phyloP scores from a whole-genome alignment of 2,888 invertebrate species.

The Mesorhabditis spiculigera region DNA sequence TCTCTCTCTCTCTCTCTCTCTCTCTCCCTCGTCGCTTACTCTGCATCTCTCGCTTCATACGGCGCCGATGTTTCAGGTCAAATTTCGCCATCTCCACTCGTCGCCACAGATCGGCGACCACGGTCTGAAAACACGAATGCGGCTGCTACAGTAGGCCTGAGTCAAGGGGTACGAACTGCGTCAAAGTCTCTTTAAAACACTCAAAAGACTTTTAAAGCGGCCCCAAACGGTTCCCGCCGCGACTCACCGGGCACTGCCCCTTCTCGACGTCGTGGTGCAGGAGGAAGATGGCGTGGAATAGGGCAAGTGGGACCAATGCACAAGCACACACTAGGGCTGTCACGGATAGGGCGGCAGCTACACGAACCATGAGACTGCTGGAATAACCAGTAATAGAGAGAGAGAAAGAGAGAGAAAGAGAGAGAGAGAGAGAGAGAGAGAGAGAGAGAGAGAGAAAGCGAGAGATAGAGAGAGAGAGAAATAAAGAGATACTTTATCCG shows the following conservation, averaged over 20 bases:
- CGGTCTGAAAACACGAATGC: constrained; percentile 7
- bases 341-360: background rate
- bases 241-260: background rate
- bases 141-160: too few species aligned
- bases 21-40: background rate
- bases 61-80: background rate
- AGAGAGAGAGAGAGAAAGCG: too few species aligned
- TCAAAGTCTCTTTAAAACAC: too few species aligned
- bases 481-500: too few species aligned
- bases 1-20: too few species aligned
- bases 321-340: background rate
- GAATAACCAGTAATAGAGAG: too few species aligned
- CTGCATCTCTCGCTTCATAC: background rate
- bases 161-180: too few species aligned
- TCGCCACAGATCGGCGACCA: constrained; percentile 18
- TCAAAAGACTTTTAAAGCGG: too few species aligned
- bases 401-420: too few species aligned
- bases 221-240: too few species aligned
- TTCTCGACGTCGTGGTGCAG: background rate
- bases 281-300: background rate
- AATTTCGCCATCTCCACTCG: constrained; percentile 19
- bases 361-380: background rate
- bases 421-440: too few species aligned
- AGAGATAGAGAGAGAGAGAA: too few species aligned
- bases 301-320: constrained; percentile 1